Evolutionary conservation across 2,113 vertebrate species (phyloP).

Genomic region (Catharus fuscescens): DNA sequence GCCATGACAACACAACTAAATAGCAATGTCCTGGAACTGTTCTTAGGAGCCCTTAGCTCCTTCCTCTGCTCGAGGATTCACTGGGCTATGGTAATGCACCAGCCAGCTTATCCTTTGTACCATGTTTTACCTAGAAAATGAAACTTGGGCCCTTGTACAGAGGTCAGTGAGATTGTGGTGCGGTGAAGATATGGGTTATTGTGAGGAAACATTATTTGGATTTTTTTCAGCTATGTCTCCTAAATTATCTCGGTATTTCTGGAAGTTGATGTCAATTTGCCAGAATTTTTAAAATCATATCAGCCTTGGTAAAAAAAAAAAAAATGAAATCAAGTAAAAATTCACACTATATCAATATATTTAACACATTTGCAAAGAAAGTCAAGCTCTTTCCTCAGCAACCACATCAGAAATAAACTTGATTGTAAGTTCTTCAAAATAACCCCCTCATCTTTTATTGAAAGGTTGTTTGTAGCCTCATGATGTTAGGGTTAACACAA

Average conservation of each 20-base stretch:
- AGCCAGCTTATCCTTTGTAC: background rate
- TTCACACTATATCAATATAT: background rate
- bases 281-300: background rate
- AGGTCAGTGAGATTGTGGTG: background rate
- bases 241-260: background rate
- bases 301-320: background rate
- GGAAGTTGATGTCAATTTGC: background rate
- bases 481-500: background rate
- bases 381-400: background rate
- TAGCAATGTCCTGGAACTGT: background rate
- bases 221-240: background rate
- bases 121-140: background rate
- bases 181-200: background rate
- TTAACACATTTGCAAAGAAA: background rate
- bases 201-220: background rate
- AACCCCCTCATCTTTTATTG: constrained; percentile 2
- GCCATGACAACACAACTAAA: background rate
- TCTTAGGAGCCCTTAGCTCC: background rate
- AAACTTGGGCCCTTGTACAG: background rate
- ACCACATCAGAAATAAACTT: background rate
- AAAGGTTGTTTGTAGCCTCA: background rate
- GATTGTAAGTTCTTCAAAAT: background rate
- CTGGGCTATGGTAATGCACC: background rate
- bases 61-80: background rate
- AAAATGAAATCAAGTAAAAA: background rate